Conservation (phyloP, 2,888 invertebrate genomes). For the Sympetrum striolatum region DNA sequence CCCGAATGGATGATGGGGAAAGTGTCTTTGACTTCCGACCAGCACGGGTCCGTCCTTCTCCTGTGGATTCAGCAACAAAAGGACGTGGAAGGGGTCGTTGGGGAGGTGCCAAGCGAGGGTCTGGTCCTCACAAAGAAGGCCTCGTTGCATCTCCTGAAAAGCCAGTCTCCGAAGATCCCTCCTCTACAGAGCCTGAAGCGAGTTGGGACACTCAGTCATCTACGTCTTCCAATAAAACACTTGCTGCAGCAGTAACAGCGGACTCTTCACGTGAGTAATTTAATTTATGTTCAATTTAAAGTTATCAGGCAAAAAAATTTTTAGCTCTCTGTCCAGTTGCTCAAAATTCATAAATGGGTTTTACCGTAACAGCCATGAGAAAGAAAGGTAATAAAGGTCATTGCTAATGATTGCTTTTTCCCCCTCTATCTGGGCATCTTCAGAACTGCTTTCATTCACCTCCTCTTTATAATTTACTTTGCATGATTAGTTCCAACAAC, state of each 20-base stretch:
- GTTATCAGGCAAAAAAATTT: too few relatives aligned
- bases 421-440: too few relatives aligned
- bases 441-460: too few relatives aligned
- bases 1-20: conserved; percentile 73
- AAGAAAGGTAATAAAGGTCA: too few relatives aligned
- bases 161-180: background rate
- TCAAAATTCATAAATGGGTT: too few relatives aligned
- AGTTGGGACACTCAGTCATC: conserved; percentile 17
- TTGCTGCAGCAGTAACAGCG: conserved; percentile 60
- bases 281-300: background rate
- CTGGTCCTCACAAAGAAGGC: conserved; percentile 56
- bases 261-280: background rate
- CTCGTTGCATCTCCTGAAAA: conserved; percentile 48
- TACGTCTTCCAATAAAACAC: conserved; percentile 62
- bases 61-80: conserved; percentile 53
- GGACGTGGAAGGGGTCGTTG: conserved; percentile 52
- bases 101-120: conserved; percentile 56
- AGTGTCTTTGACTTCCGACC: conserved; percentile 45
- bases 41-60: conserved; percentile 51
- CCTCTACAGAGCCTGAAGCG: background rate
- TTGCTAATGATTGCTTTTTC: too few relatives aligned
- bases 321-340: too few relatives aligned
- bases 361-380: too few relatives aligned
- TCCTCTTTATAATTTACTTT: too few relatives aligned
- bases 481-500: too few relatives aligned